A percentile compares a stretch with the other conserved stretches of the same genome.
Evolutionary conservation across 2,888 invertebrate genomes (phyloP).

Genomic region (Abrostola tripartita): DNA sequence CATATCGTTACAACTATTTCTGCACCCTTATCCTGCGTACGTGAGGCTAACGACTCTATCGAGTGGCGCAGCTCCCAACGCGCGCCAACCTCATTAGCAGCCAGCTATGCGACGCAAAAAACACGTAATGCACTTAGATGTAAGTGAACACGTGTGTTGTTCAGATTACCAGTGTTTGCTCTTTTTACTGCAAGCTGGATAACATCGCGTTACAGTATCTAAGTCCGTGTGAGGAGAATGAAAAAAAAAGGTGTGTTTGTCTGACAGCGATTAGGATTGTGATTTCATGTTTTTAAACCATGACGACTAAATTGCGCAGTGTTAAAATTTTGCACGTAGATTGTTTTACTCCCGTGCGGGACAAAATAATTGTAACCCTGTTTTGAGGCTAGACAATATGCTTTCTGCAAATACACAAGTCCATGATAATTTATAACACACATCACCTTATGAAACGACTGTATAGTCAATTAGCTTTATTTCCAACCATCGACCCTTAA

Average conservation of each 20-base stretch:
- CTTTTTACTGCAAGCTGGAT: slow-evolving; percentile 11
- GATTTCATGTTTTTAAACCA: not conserved
- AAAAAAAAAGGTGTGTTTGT: not conserved
- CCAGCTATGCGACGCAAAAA: slow-evolving; percentile 17
- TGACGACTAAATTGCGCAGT: too few species aligned
- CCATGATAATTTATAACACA: too few species aligned
- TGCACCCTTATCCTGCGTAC: slow-evolving; percentile 4
- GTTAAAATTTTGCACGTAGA: too few species aligned
- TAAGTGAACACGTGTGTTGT: slow-evolving; percentile 6
- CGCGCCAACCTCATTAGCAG: slow-evolving; percentile 34
- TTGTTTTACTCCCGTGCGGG: too few species aligned
- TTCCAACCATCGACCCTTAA: too few species aligned
- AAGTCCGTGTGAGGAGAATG: not conserved
- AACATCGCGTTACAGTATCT: not conserved
- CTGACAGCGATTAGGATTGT: not conserved
- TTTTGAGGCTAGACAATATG: too few species aligned
- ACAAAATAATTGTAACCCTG: too few species aligned
- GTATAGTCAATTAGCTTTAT: too few species aligned
- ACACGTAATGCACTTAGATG: slow-evolving; percentile 16
- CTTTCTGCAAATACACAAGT: too few species aligned
- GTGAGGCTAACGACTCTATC: slow-evolving; percentile 62
- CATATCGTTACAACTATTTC: not conserved
- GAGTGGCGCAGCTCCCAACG: slow-evolving; percentile 22
- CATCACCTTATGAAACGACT: too few species aligned
- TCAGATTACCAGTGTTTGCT: slow-evolving; percentile 28